Evolutionary conservation across 2,888 invertebrate species (phyloP), one percentile per base, ranked within the genome.

Genomic region (Aleiodes alternator): DNA sequence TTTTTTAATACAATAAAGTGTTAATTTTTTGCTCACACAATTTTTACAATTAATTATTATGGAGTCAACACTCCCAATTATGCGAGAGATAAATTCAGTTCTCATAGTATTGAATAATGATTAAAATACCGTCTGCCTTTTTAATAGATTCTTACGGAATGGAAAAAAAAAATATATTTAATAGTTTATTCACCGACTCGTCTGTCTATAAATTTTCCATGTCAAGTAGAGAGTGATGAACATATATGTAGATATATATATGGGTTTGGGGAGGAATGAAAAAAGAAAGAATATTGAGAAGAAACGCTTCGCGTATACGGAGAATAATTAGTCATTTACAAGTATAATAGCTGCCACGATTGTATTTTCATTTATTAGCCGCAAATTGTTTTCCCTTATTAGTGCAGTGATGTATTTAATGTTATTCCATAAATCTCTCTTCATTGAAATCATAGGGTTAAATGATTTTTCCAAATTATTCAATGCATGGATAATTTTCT

Each of bases 261-360:
- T 72, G 29, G 14, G 29, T 29, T 50, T 43, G 61, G 29, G 56
- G 53, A 16, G 38, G 48, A 43, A 55, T 38, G 23, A 11, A 14
- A 56, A 53, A 43, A 66, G 61, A 53, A 70, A 50, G 69, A 12
- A 66, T 38, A 59, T 53, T 53, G 31, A 53, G 31, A 51, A 68
- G 31, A 68, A 68, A 51, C n/a, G 51, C 14, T 51, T 31, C 29
- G 51, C 34, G n/a, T 51, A 31, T 51, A 51, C 34, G 57, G 74
- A 70, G 75, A 78, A 80, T 86, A 87, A 87, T 86, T 87, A 84
- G 79, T 78, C 79, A 88, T 87, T 85, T 86, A 86, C 87, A 86
- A 86, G 85, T 87, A 85, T 87, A 86, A 87, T 87, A 79, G 71
- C 75, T 74, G 73, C 76, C 68, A 70, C 80, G 81, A 80, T 83